Evolutionary conservation across 2,888 invertebrate genomes (phyloP).

Genomic region (Drosophila anomalata): DNA sequence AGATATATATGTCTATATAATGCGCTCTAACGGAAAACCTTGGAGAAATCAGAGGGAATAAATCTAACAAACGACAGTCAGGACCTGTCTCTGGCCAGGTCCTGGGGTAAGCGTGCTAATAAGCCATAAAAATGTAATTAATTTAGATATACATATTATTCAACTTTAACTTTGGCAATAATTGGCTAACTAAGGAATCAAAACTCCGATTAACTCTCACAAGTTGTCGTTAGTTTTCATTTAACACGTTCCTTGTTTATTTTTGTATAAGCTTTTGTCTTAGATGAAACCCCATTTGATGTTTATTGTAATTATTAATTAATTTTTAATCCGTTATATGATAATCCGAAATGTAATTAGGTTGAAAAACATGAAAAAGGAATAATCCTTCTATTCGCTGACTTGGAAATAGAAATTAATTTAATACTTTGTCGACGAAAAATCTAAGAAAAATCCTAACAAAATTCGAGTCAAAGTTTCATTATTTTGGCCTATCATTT

Average conservation of each 20-base stretch:
- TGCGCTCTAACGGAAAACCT: constrained; percentile 45
- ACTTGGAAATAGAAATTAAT: constrained; percentile 35
- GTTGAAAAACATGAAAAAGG: constrained; percentile 60
- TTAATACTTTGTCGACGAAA: constrained; percentile 32
- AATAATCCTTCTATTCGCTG: constrained; percentile 47
- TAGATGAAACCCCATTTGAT: constrained; percentile 72
- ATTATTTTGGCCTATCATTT: constrained; percentile 32
- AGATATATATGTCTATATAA: constrained; percentile 40
- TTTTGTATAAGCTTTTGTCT: constrained; percentile 53
- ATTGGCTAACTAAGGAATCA: constrained; percentile 68
- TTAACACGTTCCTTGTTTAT: constrained; percentile 28
- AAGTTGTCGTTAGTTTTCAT: constrained; percentile 41
- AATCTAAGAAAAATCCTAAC: constrained; percentile 62
- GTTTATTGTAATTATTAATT: constrained; percentile 73
- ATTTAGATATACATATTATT: constrained; percentile 50
- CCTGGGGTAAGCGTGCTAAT: constrained; percentile 62
- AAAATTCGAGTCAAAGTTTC: constrained; percentile 50
- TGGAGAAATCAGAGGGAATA: constrained; percentile 39
- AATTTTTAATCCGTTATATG: constrained; percentile 49
- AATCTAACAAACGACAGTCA: constrained; percentile 58
- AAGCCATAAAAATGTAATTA: constrained; percentile 64
- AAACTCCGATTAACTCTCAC: constrained; percentile 45
- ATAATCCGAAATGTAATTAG: constrained; percentile 65
- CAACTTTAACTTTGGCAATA: constrained; percentile 36
- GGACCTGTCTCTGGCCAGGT: constrained; percentile 4